Percentiles rank a stretch among this genome's conserved stretches.
These are phyloP conservation scores for Mesaphorura yosii DNA, from an alignment of 1,140 invertebrate genomes.

Conservation along the genomic window DNA sequence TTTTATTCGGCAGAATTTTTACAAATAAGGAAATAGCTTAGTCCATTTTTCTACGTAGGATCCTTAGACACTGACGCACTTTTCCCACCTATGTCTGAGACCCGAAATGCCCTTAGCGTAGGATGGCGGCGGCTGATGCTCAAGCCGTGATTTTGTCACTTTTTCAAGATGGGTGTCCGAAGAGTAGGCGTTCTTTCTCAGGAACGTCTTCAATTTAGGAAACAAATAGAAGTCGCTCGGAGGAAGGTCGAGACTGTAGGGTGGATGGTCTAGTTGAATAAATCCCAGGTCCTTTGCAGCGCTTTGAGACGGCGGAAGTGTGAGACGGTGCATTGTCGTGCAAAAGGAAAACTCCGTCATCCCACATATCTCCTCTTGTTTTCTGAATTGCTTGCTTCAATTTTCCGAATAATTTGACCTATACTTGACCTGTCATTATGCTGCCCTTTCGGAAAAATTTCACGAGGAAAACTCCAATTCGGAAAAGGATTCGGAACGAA, in stretches of 20 bases:
- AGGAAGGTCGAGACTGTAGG: constrained; percentile 39
- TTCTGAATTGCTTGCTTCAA: constrained; percentile 26
- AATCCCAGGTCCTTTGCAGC: constrained; percentile 34
- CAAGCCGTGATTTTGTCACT: not conserved
- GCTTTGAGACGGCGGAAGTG: constrained; percentile 31
- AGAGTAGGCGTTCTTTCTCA: not conserved
- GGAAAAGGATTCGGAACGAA: too few species aligned
- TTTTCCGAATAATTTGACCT: too few species aligned
- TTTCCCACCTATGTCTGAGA: not conserved
- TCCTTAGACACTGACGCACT: not conserved
- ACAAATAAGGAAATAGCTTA: too few species aligned
- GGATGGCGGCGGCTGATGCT: not conserved
- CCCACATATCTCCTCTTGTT: constrained; percentile 33
- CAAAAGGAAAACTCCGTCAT: constrained; percentile 37
- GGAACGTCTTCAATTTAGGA: constrained; percentile 15
- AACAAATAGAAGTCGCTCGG: constrained; percentile 38
- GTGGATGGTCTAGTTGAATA: constrained; percentile 39
- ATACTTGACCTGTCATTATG: too few species aligned
- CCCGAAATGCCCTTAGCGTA: not conserved
- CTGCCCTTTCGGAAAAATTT: too few species aligned
- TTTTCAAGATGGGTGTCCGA: not conserved
- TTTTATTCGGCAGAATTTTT: too few species aligned
- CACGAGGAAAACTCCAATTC: too few species aligned
- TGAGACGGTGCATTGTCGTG: constrained; percentile 36
- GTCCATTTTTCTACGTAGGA: not conserved